These are phyloP conservation scores for Gymnosoma rotundatum DNA, from an alignment of 2,888 invertebrate genomes.

Conservation along the genomic window DNA sequence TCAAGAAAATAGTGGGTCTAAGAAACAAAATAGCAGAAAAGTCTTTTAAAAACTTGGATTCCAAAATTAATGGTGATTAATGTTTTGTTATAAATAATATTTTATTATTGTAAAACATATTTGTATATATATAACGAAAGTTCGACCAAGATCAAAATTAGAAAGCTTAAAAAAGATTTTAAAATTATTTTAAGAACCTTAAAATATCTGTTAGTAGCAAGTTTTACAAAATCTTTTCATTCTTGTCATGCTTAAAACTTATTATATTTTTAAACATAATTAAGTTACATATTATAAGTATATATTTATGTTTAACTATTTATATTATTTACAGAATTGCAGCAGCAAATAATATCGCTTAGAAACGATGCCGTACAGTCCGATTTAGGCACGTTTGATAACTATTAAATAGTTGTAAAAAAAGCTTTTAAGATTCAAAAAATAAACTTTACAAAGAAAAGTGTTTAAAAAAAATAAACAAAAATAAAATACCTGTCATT, in stretches of 20 bases:
- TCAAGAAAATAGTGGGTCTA: background rate
- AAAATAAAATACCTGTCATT: background rate
- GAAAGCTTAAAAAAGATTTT: too few species aligned
- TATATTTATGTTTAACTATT: background rate
- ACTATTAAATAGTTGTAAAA: background rate
- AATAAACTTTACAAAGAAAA: background rate
- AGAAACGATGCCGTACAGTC: constrained; percentile 8
- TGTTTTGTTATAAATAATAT: background rate
- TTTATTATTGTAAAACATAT: background rate
- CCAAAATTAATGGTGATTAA: background rate
- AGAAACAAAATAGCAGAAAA: constrained; percentile 19
- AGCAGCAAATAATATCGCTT: background rate
- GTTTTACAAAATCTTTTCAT: too few species aligned
- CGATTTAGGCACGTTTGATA: background rate
- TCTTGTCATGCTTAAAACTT: too few species aligned
- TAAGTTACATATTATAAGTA: background rate
- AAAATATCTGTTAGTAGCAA: too few species aligned
- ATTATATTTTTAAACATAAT: too few species aligned
- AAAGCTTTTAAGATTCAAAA: background rate
- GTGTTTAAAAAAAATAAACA: too few species aligned
- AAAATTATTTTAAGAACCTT: too few species aligned
- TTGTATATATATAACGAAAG: background rate
- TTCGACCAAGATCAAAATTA: too few species aligned
- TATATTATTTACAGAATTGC: too few species aligned
- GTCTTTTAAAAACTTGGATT: constrained; percentile 12